Percentiles rank a stretch among this genome's conserved stretches.
These are phyloP conservation scores for Hiodon tergisus DNA, from an alignment of 2,113 vertebrate genomes.

Conservation along the genomic window DNA sequence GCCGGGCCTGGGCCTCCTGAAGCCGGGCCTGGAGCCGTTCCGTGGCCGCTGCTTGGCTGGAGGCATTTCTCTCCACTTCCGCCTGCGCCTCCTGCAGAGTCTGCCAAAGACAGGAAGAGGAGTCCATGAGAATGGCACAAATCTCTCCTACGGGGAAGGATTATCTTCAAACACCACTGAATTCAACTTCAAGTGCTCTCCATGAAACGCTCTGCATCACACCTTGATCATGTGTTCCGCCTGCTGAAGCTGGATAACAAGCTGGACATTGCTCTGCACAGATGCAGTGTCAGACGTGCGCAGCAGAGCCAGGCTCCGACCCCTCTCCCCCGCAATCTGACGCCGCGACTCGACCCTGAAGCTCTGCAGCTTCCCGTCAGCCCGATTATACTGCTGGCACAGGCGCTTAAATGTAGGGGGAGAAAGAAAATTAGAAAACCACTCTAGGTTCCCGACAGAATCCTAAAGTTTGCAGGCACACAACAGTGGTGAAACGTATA, in stretches of 20 bases:
- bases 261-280: slow-evolving; percentile 36
- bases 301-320: slow-evolving; percentile 45
- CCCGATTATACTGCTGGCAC: slow-evolving; percentile 23
- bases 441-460: too few relatives aligned
- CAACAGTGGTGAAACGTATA: too few relatives aligned
- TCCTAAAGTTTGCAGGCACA: too few relatives aligned
- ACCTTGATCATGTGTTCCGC: slow-evolving; percentile 40
- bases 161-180: too few relatives aligned
- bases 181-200: too few relatives aligned
- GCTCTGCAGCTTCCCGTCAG: background rate
- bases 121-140: background rate
- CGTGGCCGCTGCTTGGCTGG: slow-evolving; percentile 49
- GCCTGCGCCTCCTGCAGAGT: slow-evolving; percentile 50
- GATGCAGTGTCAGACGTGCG: background rate
- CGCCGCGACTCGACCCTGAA: slow-evolving; percentile 1
- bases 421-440: background rate
- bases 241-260: slow-evolving; percentile 37
- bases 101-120: slow-evolving; percentile 30
- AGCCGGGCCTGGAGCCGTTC: slow-evolving; percentile 53
- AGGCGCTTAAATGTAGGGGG: slow-evolving; percentile 19
- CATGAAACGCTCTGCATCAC: background rate
- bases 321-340: slow-evolving; percentile 38
- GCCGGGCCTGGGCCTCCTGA: slow-evolving; percentile 46
- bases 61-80: slow-evolving; percentile 42
- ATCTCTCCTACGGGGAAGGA: too few relatives aligned